Evolutionary conservation across 2,888 invertebrate species (phyloP).

Genomic region (Anthophora plumipes): DNA sequence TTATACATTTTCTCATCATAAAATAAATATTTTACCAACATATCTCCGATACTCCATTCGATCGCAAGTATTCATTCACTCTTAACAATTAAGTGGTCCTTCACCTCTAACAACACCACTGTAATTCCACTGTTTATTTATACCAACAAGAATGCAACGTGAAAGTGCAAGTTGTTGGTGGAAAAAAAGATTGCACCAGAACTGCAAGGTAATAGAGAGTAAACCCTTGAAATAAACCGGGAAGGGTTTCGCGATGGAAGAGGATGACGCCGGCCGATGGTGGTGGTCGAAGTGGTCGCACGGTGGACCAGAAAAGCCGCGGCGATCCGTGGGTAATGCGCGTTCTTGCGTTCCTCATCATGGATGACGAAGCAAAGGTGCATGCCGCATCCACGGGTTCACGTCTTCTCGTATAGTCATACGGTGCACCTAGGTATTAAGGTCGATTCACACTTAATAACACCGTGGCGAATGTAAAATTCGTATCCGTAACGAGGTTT

Average conservation of each 20-base stretch:
- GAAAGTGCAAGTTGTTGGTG: constrained; percentile 1
- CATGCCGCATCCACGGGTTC: constrained; percentile 65
- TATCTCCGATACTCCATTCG: too few species aligned
- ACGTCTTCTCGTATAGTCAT: constrained; percentile 61
- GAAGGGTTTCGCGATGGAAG: constrained; percentile 8
- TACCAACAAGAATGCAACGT: not conserved
- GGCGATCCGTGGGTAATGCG: constrained; percentile 71
- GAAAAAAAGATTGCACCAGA: not conserved
- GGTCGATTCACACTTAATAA: constrained; percentile 67
- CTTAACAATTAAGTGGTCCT: too few species aligned
- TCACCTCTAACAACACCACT: too few species aligned
- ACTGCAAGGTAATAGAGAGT: constrained; percentile 4
- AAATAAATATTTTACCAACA: too few species aligned
- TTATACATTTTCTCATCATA: too few species aligned
- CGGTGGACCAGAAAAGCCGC: constrained; percentile 66
- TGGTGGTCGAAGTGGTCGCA: constrained; percentile 67
- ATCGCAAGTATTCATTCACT: too few species aligned
- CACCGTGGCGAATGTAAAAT: constrained; percentile 63
- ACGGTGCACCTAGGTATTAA: constrained; percentile 66
- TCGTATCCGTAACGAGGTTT: constrained; percentile 60
- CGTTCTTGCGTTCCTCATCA: constrained; percentile 75
- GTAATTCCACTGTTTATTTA: not conserved
- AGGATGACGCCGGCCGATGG: constrained; percentile 52
- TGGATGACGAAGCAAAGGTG: constrained; percentile 77
- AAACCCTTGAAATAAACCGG: constrained; percentile 10